phyloP scores from a whole-genome alignment of 2,113 vertebrate species.

The Centropristis striata region DNA sequence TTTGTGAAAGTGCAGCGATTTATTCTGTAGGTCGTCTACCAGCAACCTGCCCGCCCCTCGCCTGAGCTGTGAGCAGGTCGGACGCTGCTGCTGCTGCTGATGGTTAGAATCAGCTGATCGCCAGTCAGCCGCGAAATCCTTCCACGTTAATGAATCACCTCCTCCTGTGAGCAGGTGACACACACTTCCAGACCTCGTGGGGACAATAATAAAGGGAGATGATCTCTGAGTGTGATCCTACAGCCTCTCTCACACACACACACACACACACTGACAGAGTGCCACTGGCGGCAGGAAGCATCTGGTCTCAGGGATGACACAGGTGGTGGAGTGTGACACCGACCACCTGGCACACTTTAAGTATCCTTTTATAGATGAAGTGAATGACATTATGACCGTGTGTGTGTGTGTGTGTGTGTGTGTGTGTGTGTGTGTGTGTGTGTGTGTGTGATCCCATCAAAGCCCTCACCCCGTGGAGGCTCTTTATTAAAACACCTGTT shows the following conservation, averaged over 20 bases:
- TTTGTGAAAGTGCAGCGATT: neutral
- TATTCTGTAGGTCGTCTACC: neutral
- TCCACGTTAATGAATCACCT: constrained; percentile 68
- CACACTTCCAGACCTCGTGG: constrained; percentile 1
- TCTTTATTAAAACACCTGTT: constrained; percentile 72
- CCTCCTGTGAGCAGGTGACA: neutral
- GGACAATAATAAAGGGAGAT: constrained; percentile 33
- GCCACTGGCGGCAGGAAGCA: constrained; percentile 43
- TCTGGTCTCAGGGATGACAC: constrained; percentile 57
- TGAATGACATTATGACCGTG: constrained; percentile 25
- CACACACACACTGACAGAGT: neutral
- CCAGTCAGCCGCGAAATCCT: constrained; percentile 14
- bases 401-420: constrained; percentile 4
- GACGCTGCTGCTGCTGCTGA: too few relatives aligned
- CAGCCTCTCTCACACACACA: constrained; percentile 14
- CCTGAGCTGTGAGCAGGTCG: neutral
- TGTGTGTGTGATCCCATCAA: constrained; percentile 30
- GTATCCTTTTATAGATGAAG: constrained; percentile 58
- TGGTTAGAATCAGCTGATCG: neutral
- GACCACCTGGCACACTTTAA: constrained; percentile 63
- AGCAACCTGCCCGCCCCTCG: neutral
- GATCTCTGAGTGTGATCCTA: constrained; percentile 29
- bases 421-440: constrained; percentile 20
- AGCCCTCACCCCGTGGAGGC: constrained; percentile 42
- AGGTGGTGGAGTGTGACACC: constrained; percentile 70